Evolutionary conservation across 2,113 vertebrate species (phyloP).

Genomic region (Parotia lawesii): DNA sequence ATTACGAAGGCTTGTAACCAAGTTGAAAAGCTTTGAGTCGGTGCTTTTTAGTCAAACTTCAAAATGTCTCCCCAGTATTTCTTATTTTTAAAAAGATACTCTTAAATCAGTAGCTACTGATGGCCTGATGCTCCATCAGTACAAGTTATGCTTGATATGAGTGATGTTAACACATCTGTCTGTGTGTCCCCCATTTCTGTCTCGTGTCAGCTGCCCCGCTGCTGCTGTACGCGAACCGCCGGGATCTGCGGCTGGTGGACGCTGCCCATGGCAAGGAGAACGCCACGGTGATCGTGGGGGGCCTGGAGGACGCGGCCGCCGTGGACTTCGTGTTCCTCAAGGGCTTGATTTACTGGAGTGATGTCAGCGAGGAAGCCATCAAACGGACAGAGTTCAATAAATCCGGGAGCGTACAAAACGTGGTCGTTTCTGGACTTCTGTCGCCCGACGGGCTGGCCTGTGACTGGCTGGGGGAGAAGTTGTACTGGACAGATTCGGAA

Average conservation of each 20-base stretch:
- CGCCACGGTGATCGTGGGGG: conserved; percentile 88
- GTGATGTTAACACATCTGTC: not conserved
- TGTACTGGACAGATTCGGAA: conserved; percentile 98
- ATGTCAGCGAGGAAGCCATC: conserved; percentile 97
- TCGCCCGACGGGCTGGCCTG: conserved; percentile 96
- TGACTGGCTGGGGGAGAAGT: conserved; percentile 93
- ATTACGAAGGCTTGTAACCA: not conserved
- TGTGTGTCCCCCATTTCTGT: not conserved
- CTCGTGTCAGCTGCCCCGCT: conserved; percentile 81
- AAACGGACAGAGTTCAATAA: conserved; percentile 87
- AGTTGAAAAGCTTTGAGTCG: not conserved
- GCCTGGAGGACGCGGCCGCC: conserved; percentile 93
- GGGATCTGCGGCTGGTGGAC: conserved; percentile 91
- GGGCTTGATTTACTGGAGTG: conserved; percentile 95
- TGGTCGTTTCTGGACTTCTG: conserved; percentile 86
- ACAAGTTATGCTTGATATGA: rapidly evolving
- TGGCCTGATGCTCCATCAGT: not conserved
- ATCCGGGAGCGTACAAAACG: conserved; percentile 77
- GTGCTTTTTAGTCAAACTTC: not conserved
- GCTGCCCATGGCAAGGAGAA: conserved; percentile 84
- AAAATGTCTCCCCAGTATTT: not conserved
- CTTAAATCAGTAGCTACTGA: not conserved
- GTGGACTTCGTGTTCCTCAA: conserved; percentile 89
- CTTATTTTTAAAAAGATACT: not conserved
- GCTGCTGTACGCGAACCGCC: conserved; percentile 92